These are phyloP conservation scores for Asobara japonica DNA, from an alignment of 1,140 invertebrate genomes.

Conservation along the genomic window DNA sequence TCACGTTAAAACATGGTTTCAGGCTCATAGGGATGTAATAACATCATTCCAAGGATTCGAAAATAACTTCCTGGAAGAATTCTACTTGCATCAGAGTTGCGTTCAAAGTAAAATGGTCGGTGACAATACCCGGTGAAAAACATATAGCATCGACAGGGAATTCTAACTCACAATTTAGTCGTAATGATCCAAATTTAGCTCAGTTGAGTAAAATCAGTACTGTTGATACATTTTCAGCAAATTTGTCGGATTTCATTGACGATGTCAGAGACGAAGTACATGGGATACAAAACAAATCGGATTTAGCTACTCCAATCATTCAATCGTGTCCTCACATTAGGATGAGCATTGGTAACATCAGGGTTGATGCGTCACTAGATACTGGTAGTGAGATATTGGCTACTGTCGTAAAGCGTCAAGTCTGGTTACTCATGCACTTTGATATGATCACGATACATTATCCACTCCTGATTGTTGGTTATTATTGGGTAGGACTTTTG, in stretches of 20 bases:
- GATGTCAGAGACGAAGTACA: constrained; percentile 16
- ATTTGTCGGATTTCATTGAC: constrained; percentile 23
- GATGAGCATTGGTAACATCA: neutral
- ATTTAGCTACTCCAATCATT: neutral
- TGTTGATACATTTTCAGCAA: neutral
- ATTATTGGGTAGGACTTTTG: no score
- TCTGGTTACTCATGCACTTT: no score
- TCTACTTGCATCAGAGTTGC: constrained; percentile 37
- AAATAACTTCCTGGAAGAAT: constrained; percentile 31
- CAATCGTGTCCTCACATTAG: constrained; percentile 10
- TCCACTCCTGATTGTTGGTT: no score
- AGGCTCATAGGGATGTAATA: neutral
- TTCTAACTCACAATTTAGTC: no score
- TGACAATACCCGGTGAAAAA: constrained; percentile 13
- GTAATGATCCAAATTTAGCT: no score
- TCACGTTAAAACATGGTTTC: neutral
- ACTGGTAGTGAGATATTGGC: constrained; percentile 39
- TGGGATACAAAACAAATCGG: neutral
- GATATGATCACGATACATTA: no score
- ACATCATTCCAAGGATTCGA: neutral
- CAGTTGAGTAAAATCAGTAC: neutral
- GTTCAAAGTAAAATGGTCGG: constrained; percentile 34
- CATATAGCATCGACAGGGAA: neutral
- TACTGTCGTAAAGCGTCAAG: constrained; percentile 30
- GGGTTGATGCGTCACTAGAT: constrained; percentile 22